Conservation (phyloP, 2,113 vertebrate genomes). For the Bos taurus region ARS-UCD2.0 NC_037338.1:94552501-94553000, state of each 20-base stretch:
- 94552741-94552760: background rate
- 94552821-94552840: constrained; percentile 29
- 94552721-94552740: background rate
- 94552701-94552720: background rate
- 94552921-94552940: background rate
- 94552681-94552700: background rate
- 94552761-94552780: background rate
- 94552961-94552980: background rate
- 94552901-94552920: background rate
- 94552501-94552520: background rate
- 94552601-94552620: background rate
- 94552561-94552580: background rate
- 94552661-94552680: background rate
- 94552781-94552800: background rate
- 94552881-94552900: background rate
- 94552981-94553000: constrained; percentile 53
- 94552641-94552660: background rate
- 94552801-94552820: background rate
- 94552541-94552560: background rate
- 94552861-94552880: background rate
- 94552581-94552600: background rate
- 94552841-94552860: background rate
- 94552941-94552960: constrained; percentile 22
- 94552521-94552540: background rate
- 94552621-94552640: background rate